A percentile compares a stretch with the other conserved stretches of the same genome.
Conservation (phyloP, 2,888 invertebrate genomes). For the Mesorhabditis sp. region DNA sequence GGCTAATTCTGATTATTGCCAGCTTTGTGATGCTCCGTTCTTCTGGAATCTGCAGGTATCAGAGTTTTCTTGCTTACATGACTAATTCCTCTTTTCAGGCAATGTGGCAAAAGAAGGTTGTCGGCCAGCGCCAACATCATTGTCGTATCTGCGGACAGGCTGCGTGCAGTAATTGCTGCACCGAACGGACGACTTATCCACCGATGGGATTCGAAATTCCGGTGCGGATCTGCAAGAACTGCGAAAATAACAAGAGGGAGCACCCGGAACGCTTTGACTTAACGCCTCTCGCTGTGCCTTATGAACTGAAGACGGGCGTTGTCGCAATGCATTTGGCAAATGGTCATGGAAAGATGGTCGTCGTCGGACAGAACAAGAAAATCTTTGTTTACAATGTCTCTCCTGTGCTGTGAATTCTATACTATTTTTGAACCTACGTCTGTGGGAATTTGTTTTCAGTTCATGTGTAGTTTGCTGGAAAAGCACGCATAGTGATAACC, state of each 20-base stretch:
- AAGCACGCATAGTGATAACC: too few species aligned
- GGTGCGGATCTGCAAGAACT: slow-evolving; percentile 89
- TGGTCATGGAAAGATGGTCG: slow-evolving; percentile 78
- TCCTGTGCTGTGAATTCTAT: too few species aligned
- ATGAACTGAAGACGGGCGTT: slow-evolving; percentile 88
- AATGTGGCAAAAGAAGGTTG: slow-evolving; percentile 84
- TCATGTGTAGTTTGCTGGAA: too few species aligned
- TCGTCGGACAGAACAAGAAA: slow-evolving; percentile 88
- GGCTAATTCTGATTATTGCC: slow-evolving; percentile 89
- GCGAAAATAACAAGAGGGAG: slow-evolving; percentile 65
- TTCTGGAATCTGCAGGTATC: slow-evolving; percentile 86
- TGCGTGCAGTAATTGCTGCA: slow-evolving; percentile 86
- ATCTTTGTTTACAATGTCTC: slow-evolving; percentile 70
- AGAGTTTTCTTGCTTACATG: too few species aligned
- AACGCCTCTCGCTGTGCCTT: slow-evolving; percentile 86
- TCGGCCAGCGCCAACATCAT: slow-evolving; percentile 63
- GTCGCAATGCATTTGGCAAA: slow-evolving; percentile 81
- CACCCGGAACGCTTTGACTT: slow-evolving; percentile 62
- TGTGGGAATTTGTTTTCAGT: too few species aligned
- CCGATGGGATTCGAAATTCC: slow-evolving; percentile 96
- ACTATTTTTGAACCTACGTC: too few species aligned
- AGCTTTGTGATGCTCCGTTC: slow-evolving; percentile 89
- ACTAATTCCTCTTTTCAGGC: slow-evolving; percentile 61
- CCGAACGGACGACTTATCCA: slow-evolving; percentile 82
- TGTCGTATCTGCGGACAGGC: slow-evolving; percentile 81